Conservation (phyloP, 2,888 invertebrate species). For the Alentia gelatinosa region DNA sequence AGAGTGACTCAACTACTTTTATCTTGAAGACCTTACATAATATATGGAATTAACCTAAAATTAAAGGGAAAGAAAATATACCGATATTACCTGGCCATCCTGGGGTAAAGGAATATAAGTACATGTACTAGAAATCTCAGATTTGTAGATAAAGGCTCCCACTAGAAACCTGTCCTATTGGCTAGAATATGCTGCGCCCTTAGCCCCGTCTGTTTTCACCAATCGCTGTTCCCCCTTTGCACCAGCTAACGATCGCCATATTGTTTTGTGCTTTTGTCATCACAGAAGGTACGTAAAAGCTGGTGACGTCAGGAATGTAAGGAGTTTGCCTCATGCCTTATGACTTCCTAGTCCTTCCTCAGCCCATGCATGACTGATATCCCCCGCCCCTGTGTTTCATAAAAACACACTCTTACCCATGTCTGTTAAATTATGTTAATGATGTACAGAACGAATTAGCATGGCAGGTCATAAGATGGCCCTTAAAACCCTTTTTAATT, state of each 20-base stretch:
- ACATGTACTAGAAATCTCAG: too few relatives aligned
- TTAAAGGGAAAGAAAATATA: too few relatives aligned
- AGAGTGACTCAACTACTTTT: neutral
- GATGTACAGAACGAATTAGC: neutral
- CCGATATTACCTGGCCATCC: neutral
- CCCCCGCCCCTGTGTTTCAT: neutral
- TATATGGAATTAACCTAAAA: too few relatives aligned
- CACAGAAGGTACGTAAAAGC: conserved; percentile 54
- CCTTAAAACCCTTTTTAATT: neutral
- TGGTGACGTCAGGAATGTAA: conserved; percentile 53
- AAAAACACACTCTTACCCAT: neutral
- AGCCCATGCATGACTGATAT: neutral
- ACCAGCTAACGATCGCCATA: conserved; percentile 49
- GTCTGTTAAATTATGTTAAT: neutral
- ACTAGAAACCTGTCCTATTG: conserved; percentile 12
- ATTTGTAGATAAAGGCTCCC: too few relatives aligned
- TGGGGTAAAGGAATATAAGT: too few relatives aligned
- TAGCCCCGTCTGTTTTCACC: conserved; percentile 26
- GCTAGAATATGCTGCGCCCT: conserved; percentile 50
- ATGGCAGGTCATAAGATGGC: neutral
- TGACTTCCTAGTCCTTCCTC: neutral
- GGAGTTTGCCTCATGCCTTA: conserved; percentile 44
- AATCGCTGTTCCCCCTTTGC: conserved; percentile 33
- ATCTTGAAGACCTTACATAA: too few relatives aligned
- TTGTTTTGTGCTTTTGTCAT: conserved; percentile 54